These are phyloP conservation scores for Aleiodes alternator DNA, from an alignment of 2,888 invertebrate genomes.

Conservation along the genomic window DNA sequence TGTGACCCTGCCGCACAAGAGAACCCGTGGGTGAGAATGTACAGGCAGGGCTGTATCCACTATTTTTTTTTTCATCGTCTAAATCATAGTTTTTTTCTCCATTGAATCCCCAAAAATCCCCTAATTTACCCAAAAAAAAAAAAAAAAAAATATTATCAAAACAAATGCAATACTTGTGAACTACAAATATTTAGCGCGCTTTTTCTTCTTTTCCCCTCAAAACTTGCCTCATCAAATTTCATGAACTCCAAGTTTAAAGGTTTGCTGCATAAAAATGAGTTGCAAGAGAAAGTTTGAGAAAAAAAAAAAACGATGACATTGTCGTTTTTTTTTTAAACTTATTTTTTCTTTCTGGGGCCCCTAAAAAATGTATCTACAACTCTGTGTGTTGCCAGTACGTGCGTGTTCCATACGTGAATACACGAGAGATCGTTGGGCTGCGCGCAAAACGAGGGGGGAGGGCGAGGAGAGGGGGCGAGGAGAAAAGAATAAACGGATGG, in stretches of 20 bases:
- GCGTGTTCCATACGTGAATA: conserved; percentile 47
- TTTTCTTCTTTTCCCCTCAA: too few species aligned
- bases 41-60: conserved; percentile 43
- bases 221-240: neutral
- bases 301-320: neutral
- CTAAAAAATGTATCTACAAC: conserved; percentile 33
- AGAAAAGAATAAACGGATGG: conserved; percentile 19
- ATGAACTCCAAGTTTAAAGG: too few species aligned
- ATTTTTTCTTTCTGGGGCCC: conserved; percentile 26
- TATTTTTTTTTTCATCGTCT: conserved; percentile 9
- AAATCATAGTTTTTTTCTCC: neutral
- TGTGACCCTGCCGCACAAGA: conserved; percentile 47
- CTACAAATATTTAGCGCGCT: too few species aligned
- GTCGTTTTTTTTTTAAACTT: neutral
- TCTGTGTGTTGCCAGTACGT: conserved; percentile 29
- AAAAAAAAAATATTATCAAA: neutral
- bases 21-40: conserved; percentile 43
- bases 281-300: too few species aligned
- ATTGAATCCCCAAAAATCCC: neutral
- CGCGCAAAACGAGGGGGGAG: conserved; percentile 49
- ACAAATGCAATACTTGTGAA: too few species aligned
- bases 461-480: conserved; percentile 26
- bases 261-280: neutral
- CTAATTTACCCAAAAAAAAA: neutral
- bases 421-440: conserved; percentile 41